A percentile compares a stretch with the other conserved stretches of the same genome.
Conservation (phyloP, 2,797 vertebrate genomes). For the Tokudaia muenninki region DNA sequence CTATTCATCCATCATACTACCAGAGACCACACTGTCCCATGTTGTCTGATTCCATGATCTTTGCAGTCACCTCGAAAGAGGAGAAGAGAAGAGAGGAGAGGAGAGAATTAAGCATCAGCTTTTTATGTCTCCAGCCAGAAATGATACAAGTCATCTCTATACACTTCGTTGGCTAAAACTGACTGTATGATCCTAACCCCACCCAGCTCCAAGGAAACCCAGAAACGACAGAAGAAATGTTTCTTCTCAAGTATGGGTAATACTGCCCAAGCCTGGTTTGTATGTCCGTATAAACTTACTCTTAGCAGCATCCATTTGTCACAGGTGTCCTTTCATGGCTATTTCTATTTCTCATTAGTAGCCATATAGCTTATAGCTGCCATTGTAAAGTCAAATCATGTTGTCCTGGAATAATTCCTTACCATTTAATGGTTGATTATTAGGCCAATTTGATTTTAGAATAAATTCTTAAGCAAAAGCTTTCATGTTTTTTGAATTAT, state of each 20-base stretch:
- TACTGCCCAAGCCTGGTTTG: accelerated
- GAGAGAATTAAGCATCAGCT: background rate
- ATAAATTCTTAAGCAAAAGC: background rate
- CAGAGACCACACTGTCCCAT: background rate
- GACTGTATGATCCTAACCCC: background rate
- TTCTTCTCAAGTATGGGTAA: background rate
- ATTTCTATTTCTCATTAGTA: background rate
- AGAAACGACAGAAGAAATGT: no score
- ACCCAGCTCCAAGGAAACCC: background rate
- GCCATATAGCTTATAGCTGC: background rate
- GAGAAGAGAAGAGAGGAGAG: background rate
- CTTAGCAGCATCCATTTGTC: background rate
- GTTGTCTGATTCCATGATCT: background rate
- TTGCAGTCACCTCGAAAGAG: background rate
- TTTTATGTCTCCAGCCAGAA: background rate
- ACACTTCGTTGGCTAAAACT: background rate
- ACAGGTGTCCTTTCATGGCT: accelerated
- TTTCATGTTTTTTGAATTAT: background rate
- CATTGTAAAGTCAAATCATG: background rate
- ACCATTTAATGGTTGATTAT: background rate
- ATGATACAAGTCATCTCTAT: background rate
- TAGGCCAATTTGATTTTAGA: background rate
- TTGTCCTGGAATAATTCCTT: background rate
- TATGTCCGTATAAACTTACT: no score
- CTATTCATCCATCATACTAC: background rate